Percentiles rank a stretch among this genome's conserved stretches.
Evolutionary conservation across 1,140 invertebrate genomes (phyloP).

Genomic region (Neotoxoptera formosana): DNA sequence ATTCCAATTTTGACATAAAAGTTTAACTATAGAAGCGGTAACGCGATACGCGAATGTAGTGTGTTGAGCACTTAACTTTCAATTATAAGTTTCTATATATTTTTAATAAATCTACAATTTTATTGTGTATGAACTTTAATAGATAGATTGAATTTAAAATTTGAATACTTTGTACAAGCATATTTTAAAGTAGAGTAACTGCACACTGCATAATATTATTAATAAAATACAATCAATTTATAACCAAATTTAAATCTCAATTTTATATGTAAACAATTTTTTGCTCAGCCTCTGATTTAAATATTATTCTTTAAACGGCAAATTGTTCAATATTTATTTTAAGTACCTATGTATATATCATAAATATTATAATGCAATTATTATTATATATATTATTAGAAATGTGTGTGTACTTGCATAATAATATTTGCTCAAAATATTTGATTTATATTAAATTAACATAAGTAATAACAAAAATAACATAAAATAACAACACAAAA

Average conservation of each 20-base stretch:
- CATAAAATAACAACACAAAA: no score
- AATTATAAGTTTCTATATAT: background rate
- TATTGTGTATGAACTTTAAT: background rate
- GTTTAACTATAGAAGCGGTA: no score
- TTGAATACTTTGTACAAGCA: background rate
- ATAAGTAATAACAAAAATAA: no score
- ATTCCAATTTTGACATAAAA: background rate
- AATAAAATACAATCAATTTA: background rate
- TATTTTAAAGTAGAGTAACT: background rate
- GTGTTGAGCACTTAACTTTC: background rate
- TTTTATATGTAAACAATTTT: background rate
- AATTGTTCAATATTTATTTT: no score
- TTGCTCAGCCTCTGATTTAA: background rate
- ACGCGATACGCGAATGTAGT: no score
- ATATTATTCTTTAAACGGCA: background rate
- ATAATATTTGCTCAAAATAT: background rate
- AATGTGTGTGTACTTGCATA: background rate
- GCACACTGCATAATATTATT: background rate
- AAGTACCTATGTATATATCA: no score
- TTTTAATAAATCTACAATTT: background rate
- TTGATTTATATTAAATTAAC: no score
- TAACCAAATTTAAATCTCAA: no score
- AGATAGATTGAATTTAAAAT: background rate
- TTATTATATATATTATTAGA: background rate
- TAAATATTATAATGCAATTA: background rate